Percentiles rank a stretch among this genome's conserved stretches.
Evolutionary conservation across 2,888 invertebrate genomes (phyloP).

Genomic region (Sesia bembeciformis): DNA sequence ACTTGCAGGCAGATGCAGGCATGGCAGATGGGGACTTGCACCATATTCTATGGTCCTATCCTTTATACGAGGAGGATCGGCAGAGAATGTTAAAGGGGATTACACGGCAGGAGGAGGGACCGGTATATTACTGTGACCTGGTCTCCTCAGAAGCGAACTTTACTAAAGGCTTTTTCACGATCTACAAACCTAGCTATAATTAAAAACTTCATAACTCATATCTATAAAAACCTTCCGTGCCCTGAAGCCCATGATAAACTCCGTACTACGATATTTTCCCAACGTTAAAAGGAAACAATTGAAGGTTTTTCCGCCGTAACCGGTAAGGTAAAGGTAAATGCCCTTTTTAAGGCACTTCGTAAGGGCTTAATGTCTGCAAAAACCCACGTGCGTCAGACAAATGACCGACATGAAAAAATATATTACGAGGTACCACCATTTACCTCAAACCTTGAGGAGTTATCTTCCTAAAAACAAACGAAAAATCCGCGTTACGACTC

Average conservation of each 20-base stretch:
- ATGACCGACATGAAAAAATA: conserved; percentile 50
- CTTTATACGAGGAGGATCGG: too few relatives aligned
- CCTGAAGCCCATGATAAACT: conserved; percentile 13
- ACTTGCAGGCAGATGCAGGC: too few relatives aligned
- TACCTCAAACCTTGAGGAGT: conserved; percentile 11
- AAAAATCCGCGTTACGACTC: not conserved
- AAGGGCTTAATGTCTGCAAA: conserved; percentile 44
- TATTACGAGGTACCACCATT: conserved; percentile 32
- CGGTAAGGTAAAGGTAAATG: conserved; percentile 24
- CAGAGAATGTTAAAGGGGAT: too few relatives aligned
- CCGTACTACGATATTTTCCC: conserved; percentile 1
- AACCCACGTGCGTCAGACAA: conserved; percentile 51
- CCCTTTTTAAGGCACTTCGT: conserved; percentile 34
- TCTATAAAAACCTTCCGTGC: conserved; percentile 9
- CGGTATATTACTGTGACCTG: too few relatives aligned
- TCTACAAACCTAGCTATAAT: not conserved
- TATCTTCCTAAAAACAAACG: not conserved
- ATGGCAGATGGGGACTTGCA: too few relatives aligned
- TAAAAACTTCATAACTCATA: not conserved
- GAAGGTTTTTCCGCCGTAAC: conserved; percentile 7
- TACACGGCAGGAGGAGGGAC: too few relatives aligned
- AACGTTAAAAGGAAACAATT: conserved; percentile 17
- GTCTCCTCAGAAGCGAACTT: too few relatives aligned
- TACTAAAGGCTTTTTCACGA: too few relatives aligned
- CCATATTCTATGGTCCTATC: too few relatives aligned